Conservation (phyloP, 2,888 invertebrate genomes). For the Lasioglossum pauxillum region DNA sequence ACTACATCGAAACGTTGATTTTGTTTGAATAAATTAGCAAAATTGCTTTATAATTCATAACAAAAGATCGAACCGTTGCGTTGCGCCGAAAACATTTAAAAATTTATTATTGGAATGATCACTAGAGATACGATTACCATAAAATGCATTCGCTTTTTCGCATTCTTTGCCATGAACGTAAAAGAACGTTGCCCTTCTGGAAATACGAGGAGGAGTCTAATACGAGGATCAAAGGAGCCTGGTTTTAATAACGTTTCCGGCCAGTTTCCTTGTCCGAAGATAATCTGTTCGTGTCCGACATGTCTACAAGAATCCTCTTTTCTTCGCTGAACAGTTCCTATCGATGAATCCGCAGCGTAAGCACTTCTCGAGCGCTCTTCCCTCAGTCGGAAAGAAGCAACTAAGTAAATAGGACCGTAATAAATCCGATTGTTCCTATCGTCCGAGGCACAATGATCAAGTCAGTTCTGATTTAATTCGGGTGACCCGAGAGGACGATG, state of each 20-base stretch:
- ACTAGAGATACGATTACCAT: not conserved
- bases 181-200: not conserved
- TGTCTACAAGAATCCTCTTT: not conserved
- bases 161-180: not conserved
- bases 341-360: slow-evolving; percentile 29
- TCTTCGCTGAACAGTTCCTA: slow-evolving; percentile 14
- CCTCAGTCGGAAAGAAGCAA: slow-evolving; percentile 7
- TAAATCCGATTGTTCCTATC: slow-evolving; percentile 41
- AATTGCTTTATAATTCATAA: too few relatives aligned
- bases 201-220: not conserved
- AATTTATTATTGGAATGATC: too few relatives aligned
- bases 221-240: not conserved
- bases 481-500: not conserved
- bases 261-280: slow-evolving; percentile 1
- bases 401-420: slow-evolving; percentile 40
- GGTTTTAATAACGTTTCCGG: not conserved
- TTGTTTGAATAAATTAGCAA: too few relatives aligned
- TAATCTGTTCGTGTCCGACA: not conserved
- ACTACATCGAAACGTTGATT: too few relatives aligned
- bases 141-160: not conserved
- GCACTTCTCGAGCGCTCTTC: slow-evolving; percentile 18
- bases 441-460: slow-evolving; percentile 18
- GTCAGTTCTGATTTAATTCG: slow-evolving; percentile 20
- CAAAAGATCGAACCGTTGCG: too few relatives aligned
- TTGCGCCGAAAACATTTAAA: too few relatives aligned